Evolutionary conservation across 2,113 vertebrate genomes (phyloP), one percentile per base, ranked within the genome.

Genomic region (Echinops telfairi): DNA sequence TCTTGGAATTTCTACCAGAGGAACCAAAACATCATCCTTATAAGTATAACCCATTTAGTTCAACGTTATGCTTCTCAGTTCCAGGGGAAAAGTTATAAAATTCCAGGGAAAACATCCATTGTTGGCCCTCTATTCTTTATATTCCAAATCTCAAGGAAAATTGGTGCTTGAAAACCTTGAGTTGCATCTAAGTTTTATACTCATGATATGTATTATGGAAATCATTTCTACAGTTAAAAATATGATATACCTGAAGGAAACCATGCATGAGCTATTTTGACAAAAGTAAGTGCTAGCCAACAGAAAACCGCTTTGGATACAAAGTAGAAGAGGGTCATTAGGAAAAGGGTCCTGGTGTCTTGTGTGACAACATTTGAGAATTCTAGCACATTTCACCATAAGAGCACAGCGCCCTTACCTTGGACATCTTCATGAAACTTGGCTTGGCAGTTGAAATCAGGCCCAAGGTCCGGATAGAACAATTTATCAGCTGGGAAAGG

Each of bases 401-500:
- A 89, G 81, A 31, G 19, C 22, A 17, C 0, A 62, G 4, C 22
- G 84, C 53, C 25, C 47, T 95, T 96, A 99, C 99, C 98, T 99
- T 98, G 75, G 98, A 98, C 47, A 99, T 97, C 79, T 99, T 98
- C 99, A 99, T 99, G 97, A 99, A 99, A 97, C 99, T 99, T 91
- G 99, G 98, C 57, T 98, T 98, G 57, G 99, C 98, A 82, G 98
- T 99, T 86, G 99, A 99, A 97, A 99, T 99, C 95, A 99, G 98
- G 64, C 98, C 98, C 94, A 99, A 96, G 3, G 99, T 99, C 97
- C 99, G 98, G 96, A 99, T 98, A 92, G 99, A 99, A 95, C 99
- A 99, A 94, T 99, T 99, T 83, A 99, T 99, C 96, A 99, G 94
- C 97, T 99, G 99, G 93, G 99, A 99, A 96, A 99, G 98, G 83